These are phyloP conservation scores for Invenusta paracnida DNA, from an alignment of 2,888 invertebrate genomes.

Conservation along the genomic window DNA sequence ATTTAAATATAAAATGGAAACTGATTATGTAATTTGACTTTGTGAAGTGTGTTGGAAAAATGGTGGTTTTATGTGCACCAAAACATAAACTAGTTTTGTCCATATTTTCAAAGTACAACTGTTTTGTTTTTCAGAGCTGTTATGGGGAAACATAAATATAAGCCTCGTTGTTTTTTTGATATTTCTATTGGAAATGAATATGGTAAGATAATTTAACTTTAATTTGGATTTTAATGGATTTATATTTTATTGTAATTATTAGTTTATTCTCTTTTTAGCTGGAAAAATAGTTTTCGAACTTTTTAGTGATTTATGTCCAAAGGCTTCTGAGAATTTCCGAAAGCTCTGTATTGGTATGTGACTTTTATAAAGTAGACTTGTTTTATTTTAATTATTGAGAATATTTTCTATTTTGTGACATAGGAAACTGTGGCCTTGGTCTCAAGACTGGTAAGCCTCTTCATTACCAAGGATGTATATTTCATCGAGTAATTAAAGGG, in stretches of 20 bases:
- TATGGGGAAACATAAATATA: slow-evolving; percentile 20
- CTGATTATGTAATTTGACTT: too few relatives aligned
- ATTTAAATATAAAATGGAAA: too few relatives aligned
- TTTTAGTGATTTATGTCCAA: slow-evolving; percentile 33
- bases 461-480: slow-evolving; percentile 80
- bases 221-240: background rate
- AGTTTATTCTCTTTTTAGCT: slow-evolving; percentile 38
- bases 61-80: too few relatives aligned
- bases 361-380: background rate
- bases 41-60: too few relatives aligned
- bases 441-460: slow-evolving; percentile 65
- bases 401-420: background rate
- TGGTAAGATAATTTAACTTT: slow-evolving; percentile 33
- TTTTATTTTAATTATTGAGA: background rate
- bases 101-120: too few relatives aligned
- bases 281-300: slow-evolving; percentile 38
- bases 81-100: too few relatives aligned
- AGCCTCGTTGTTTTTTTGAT: slow-evolving; percentile 35
- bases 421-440: slow-evolving; percentile 66
- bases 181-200: slow-evolving; percentile 25
- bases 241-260: slow-evolving; percentile 32
- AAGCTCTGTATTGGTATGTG: slow-evolving; percentile 36
- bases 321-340: slow-evolving; percentile 33
- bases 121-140: background rate
- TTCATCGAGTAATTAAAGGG: slow-evolving; percentile 84